These are phyloP conservation scores for Cyclophora albipunctata DNA, from an alignment of 2,888 invertebrate species.

Conservation along the genomic window DNA sequence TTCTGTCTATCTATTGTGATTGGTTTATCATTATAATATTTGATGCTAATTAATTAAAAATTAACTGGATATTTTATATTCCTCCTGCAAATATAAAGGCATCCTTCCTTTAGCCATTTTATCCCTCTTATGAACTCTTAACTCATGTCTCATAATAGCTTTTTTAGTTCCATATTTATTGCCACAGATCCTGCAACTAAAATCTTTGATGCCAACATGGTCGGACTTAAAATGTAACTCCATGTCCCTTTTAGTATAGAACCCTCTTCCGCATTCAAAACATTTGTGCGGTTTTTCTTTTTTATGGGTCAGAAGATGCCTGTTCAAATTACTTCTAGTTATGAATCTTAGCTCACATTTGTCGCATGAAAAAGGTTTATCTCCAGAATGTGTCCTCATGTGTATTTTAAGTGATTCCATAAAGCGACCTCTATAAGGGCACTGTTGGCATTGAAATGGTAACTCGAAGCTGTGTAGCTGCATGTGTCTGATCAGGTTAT, in stretches of 20 bases:
- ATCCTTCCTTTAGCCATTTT: slow-evolving; percentile 49
- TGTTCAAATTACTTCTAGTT: slow-evolving; percentile 48
- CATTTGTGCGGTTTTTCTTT: slow-evolving; percentile 46
- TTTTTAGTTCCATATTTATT: slow-evolving; percentile 50
- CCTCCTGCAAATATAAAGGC: slow-evolving; percentile 50
- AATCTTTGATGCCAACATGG: slow-evolving; percentile 47
- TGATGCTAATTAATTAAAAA: too few relatives aligned
- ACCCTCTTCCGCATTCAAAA: slow-evolving; percentile 40
- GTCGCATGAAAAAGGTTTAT: slow-evolving; percentile 47
- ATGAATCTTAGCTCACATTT: slow-evolving; percentile 41
- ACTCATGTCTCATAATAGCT: slow-evolving; percentile 49
- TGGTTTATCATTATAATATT: too few relatives aligned
- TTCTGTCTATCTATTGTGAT: too few relatives aligned
- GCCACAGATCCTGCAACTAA: slow-evolving; percentile 39
- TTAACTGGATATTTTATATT: slow-evolving; percentile 22
- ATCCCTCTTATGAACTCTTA: slow-evolving; percentile 48
- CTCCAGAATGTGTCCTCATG: slow-evolving; percentile 44
- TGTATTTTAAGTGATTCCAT: slow-evolving; percentile 45
- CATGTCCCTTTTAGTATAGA: slow-evolving; percentile 41
- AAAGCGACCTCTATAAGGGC: slow-evolving; percentile 47
- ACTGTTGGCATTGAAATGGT: slow-evolving; percentile 42
- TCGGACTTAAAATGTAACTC: slow-evolving; percentile 44
- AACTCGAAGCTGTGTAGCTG: slow-evolving; percentile 39
- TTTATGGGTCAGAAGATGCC: slow-evolving; percentile 46
- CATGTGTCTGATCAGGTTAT: slow-evolving; percentile 42